Evolutionary conservation across 2,888 invertebrate species (phyloP).

Genomic region (Physocephala rufipes): DNA sequence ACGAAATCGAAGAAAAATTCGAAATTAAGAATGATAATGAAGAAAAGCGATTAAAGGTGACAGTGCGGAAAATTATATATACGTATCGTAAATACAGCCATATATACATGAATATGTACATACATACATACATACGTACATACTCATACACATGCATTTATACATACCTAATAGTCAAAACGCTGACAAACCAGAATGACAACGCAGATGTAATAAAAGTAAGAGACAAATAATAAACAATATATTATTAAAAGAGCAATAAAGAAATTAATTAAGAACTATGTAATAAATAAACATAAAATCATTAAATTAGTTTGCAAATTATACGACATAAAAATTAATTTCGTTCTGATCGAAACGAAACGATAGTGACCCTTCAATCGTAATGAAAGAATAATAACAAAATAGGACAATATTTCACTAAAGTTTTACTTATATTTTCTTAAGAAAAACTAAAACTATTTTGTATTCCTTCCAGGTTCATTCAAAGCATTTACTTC

Average conservation of each 20-base stretch:
- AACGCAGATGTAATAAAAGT: not conserved
- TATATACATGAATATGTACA: too few species aligned
- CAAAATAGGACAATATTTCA: too few species aligned
- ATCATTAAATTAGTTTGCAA: not conserved
- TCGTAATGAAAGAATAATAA: too few species aligned
- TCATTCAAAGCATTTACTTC: too few species aligned
- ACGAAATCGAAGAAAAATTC: not conserved
- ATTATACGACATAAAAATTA: not conserved
- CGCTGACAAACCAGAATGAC: slow-evolving; percentile 13
- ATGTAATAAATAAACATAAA: not conserved
- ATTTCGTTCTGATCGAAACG: not conserved
- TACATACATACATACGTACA: not conserved
- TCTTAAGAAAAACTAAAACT: too few species aligned
- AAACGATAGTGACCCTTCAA: too few species aligned
- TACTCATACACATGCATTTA: too few species aligned
- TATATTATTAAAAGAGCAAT: not conserved
- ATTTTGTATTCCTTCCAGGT: too few species aligned
- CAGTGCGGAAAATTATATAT: too few species aligned
- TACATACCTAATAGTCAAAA: not conserved
- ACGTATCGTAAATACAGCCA: not conserved
- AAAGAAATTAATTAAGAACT: slow-evolving; percentile 7
- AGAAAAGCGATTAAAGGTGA: not conserved
- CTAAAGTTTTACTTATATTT: too few species aligned
- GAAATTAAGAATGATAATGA: not conserved
- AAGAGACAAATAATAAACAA: not conserved